Conservation (phyloP, 1,140 invertebrate genomes). For the Drosophila burlai region DNA sequence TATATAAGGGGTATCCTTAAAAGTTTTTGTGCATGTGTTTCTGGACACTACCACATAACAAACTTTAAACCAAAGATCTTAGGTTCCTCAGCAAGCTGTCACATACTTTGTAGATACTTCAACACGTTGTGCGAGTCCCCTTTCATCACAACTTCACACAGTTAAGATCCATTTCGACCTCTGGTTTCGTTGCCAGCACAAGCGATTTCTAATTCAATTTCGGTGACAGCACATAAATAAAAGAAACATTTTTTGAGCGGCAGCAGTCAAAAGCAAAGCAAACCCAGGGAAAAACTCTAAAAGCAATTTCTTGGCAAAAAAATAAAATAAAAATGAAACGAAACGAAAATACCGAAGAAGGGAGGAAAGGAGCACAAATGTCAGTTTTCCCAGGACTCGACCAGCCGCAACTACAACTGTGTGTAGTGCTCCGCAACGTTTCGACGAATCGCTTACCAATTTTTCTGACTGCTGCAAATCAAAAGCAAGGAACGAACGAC, state of each 20-base stretch:
- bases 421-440: constrained; percentile 33
- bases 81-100: not conserved
- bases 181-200: constrained; percentile 40
- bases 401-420: constrained; percentile 44
- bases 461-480: constrained; percentile 81
- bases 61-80: not conserved
- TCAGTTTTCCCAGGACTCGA: constrained; percentile 75
- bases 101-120: constrained; percentile 3
- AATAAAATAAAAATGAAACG: not conserved
- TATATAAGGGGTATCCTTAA: not conserved
- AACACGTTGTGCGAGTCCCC: not conserved
- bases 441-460: constrained; percentile 82
- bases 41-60: not conserved
- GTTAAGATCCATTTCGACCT: constrained; percentile 25
- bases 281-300: constrained; percentile 68
- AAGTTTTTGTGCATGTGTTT: no score
- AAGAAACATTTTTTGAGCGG: constrained; percentile 76
- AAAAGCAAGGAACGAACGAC: constrained; percentile 60
- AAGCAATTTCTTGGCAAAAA: constrained; percentile 76
- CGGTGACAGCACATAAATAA: constrained; percentile 80
- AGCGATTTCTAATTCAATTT: constrained; percentile 81
- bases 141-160: constrained; percentile 10
- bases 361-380: constrained; percentile 69
- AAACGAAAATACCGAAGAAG: not conserved
- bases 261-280: constrained; percentile 57